Evolutionary conservation across 2,888 invertebrate species (phyloP), one percentile per base, ranked within the genome.

Genomic region (Macaria notata): DNA sequence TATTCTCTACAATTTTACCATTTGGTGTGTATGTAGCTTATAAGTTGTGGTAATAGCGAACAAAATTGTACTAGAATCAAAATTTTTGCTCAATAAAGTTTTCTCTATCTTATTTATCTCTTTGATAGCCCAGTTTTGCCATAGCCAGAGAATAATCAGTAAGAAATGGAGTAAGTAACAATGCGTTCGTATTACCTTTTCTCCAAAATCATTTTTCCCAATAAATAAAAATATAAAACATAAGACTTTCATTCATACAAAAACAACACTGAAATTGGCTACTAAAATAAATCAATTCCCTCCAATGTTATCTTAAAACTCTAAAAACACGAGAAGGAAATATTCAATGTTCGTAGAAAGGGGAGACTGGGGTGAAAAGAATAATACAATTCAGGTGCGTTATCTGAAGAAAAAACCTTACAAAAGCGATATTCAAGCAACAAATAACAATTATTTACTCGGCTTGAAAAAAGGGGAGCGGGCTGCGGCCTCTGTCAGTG

Each of bases 361-460:
- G 41, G 38, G 9, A 63, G 44, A 59, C 44, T 64, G 53, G 49
- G 48, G 59, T 44, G 51, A 54, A n/a, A 59, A 59, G 54, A 68
- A 66, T 68, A 70, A 68, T 56, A 63, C 66, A 64, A 70, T 71
- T 73, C 72, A 74, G 70, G 67, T 70, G 61, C 58, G 67, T 71
- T 75, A 72, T 70, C 73, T 71, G 51, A 64, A 63, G 66, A 61
- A 19, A 67, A 68, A 72, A 70, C 69, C 66, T 68, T 61, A 56
- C 64, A 68, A 67, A 68, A 68, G 65, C 74, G 69, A 74, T 73
- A 69, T 69, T 70, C 69, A 56, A 56, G 62, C 59, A 64, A 69
- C 70, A 75, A 76, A 75, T 74, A 73, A 77, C 73, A 75, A 78
- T 77, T 72, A 76, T 71, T 75, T 70, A 71, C 67, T 69, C 63